Base-by-base conservation (phyloP, 2,888 invertebrate genomes). In the Neoitamus cyanurus region DNA sequence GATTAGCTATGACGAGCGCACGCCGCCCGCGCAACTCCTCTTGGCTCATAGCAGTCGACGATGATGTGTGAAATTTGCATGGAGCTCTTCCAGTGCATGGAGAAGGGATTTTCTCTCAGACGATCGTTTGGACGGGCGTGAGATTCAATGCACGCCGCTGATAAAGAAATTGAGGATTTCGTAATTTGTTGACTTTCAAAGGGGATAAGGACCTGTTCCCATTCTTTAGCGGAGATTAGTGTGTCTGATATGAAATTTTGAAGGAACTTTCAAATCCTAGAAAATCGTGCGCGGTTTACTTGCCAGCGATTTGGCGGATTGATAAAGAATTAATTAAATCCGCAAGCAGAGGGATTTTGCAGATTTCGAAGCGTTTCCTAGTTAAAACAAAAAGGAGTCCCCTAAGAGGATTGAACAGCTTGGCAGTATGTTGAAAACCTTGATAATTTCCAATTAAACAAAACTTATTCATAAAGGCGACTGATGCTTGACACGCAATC, bases 51-150 rank as follows among this genome's bases (percentile, higher is more conserved):
- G 25, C 20, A 25, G 2, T 9, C 58, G 9, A 58, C n/a, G 58
- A 58, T 58, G 58, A 58, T 58, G 58, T 58, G 58, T 58, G 58
- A 25, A 58, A 58, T 58, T 58, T 58, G 58, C 58, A 58, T 58
- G 58, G 9, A 58, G 20, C 58, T 7, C 9, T 20, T 9, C 20
- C 9, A 58, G 20, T 58, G 58, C 58, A 58, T 20, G 58, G 7
- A 25, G 20, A 58, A 58, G 9, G 58, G 58, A 58, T 58, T 58
- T 58, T 58, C 58, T 25, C 6, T 6, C 25, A 58, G 58, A 58
- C 58, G 58, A 20, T 58, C 58, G 7, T 58, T 58, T 58, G 58
- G 58, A 58, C 58, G 58, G 9, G 58, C 58, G 25, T 58, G 58
- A 58, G 58, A 58, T 58, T 58, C 58, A 58, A 58, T 58, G 58